Base-by-base conservation (phyloP, 2,888 invertebrate species). In the Ligdia adustata region DNA sequence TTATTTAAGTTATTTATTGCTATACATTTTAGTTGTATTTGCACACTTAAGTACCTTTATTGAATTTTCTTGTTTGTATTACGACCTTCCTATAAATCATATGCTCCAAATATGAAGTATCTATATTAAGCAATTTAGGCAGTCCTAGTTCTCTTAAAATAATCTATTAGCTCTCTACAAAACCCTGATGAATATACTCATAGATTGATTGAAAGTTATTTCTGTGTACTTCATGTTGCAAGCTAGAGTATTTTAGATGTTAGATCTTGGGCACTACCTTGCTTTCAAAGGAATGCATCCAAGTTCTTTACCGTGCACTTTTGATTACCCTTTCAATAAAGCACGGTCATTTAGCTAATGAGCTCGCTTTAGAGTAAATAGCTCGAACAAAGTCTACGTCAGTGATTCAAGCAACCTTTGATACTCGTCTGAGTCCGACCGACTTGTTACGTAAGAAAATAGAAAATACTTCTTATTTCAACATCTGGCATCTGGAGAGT, bases 321-420 rank as follows among this genome's bases (percentile, higher is more conserved):
- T 55, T 60, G 55, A 55, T 57, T 56, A 59, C 78, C 75, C 69
- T 79, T 82, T 79, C 74, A 83, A 84, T 82, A 82, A 79, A 73
- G 66, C 71, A 79, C 78, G 79, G 83, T 82, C 79, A 83, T 85
- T 87, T 83, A 80, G 82, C 79, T 87, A 87, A 88, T 85, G 87
- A 86, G 82, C 76, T 70, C 72, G 69, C 77, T 82, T 70, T 71
- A 78, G 79, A 85, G 80, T 79, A 82, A 87, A 86, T 84, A 86
- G 79, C 68, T 80, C 72, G 72, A 79, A 82, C 81, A 80, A 84
- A 84, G 78, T 82, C 79, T 77, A 67, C 73, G 77, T 75, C 75
- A 77, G 75, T 75, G 70, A 76, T 73, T 72, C 62, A 41, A 26
- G 41, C 63, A 70, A 76, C 79, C 76, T 84, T 81, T 82, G 79